Percentiles rank a stretch among this genome's conserved stretches.
Evolutionary conservation across 2,113 vertebrate species (phyloP).

Genomic region (Columba livia): DNA sequence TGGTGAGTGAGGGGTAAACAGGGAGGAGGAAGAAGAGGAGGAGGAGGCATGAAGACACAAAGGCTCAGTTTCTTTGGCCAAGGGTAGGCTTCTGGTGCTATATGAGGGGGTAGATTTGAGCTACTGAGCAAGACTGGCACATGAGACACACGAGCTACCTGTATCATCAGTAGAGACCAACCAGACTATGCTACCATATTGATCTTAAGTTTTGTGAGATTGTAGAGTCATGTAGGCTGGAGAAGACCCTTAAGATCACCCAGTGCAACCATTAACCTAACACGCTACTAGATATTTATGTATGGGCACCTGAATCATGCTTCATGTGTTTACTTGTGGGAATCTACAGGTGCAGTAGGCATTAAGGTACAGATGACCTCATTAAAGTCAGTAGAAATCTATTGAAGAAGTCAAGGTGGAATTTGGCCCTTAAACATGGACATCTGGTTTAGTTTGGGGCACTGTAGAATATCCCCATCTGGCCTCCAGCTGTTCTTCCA

Average conservation of each 20-base stretch:
- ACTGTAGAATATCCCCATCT: not conserved
- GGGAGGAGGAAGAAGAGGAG: not conserved
- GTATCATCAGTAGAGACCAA: not conserved
- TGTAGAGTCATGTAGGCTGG: not conserved
- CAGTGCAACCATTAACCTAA: not conserved
- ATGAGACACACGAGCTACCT: not conserved
- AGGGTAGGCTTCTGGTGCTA: not conserved
- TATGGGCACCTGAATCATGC: not conserved
- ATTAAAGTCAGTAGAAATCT: not conserved
- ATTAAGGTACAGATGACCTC: not conserved
- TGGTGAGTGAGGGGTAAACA: not conserved
- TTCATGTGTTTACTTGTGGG: not conserved
- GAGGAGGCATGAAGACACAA: not conserved
- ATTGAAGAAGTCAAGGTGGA: not conserved
- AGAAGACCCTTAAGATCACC: not conserved
- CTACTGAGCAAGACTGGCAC: not conserved
- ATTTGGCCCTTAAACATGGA: not conserved
- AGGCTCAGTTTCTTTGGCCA: not conserved
- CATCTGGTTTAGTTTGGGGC: not conserved
- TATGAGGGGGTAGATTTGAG: not conserved
- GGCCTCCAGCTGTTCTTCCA: not conserved
- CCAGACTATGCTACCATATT: not conserved
- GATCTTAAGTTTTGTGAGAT: not conserved
- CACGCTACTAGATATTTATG: not conserved
- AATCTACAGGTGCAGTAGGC: not conserved